Evolutionary conservation across 2,113 vertebrate genomes (phyloP).

Genomic region (Lasiurus borealis): DNA sequence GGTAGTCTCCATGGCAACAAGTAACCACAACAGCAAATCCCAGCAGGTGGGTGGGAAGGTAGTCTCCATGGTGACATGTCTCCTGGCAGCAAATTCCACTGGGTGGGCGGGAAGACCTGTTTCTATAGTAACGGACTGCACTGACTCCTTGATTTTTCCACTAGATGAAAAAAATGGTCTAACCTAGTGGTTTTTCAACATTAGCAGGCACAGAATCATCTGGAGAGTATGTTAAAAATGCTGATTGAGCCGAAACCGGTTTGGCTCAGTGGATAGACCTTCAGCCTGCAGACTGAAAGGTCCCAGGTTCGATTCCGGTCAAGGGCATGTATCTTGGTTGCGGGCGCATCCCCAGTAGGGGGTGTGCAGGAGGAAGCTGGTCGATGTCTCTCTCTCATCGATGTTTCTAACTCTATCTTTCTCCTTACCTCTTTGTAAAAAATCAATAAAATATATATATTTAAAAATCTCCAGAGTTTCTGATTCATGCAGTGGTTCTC

Average conservation of each 20-base stretch:
- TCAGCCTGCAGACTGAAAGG: no score
- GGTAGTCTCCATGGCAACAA: slow-evolving; percentile 80
- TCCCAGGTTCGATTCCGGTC: no score
- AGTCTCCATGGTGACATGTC: slow-evolving; percentile 83
- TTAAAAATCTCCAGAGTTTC: slow-evolving; percentile 27
- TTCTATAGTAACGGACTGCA: slow-evolving; percentile 74
- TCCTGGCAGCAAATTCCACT: slow-evolving; percentile 80
- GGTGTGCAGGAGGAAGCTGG: no score
- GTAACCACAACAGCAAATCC: slow-evolving; percentile 81
- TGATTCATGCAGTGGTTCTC: neutral
- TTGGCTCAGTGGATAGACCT: no score
- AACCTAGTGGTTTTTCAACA: slow-evolving; percentile 57
- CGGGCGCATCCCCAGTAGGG: no score
- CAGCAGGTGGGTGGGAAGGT: slow-evolving; percentile 84
- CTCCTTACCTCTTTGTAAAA: no score
- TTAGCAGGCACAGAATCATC: slow-evolving; percentile 62
- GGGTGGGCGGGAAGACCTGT: slow-evolving; percentile 78
- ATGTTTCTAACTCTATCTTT: no score
- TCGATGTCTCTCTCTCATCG: no score
- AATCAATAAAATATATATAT: no score
- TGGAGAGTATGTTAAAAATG: slow-evolving; percentile 60
- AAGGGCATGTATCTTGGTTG: no score
- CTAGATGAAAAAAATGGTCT: slow-evolving; percentile 70
- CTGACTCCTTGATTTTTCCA: slow-evolving; percentile 70
- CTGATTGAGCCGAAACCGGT: neutral